Conservation (phyloP, 2,888 invertebrate species). For the Willowsia nigromaculata region DNA sequence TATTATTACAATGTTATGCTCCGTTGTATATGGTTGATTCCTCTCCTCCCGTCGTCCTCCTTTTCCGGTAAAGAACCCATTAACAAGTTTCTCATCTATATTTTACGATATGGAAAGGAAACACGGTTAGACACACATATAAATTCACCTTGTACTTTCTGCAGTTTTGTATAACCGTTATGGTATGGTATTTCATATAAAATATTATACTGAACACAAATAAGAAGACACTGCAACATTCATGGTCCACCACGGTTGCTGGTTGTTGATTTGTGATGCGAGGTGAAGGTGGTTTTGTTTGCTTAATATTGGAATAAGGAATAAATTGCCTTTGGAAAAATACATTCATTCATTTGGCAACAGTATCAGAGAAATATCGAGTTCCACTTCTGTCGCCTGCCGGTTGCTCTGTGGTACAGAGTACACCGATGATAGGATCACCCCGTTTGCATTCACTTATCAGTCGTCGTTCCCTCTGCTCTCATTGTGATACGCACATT, state of each 20-base stretch:
- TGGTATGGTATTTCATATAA: neutral
- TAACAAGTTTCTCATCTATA: slow-evolving; percentile 53
- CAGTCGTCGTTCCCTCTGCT: neutral
- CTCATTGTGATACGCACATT: neutral
- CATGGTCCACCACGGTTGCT: neutral
- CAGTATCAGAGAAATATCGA: neutral
- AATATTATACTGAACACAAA: neutral
- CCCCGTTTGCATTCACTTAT: slow-evolving; percentile 43
- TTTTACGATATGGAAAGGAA: slow-evolving; percentile 38
- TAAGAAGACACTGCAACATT: neutral
- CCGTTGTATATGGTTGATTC: neutral
- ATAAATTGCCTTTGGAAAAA: slow-evolving; percentile 11
- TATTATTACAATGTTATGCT: neutral
- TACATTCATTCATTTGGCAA: slow-evolving; percentile 27
- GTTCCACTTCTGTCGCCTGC: neutral
- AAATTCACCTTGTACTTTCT: neutral
- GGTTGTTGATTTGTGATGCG: slow-evolving; percentile 37
- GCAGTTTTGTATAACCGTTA: too few species aligned
- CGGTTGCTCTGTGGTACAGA: neutral
- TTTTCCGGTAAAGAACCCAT: slow-evolving; percentile 48
- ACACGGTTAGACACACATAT: neutral
- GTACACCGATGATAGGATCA: slow-evolving; percentile 15
- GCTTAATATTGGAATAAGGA: slow-evolving; percentile 2
- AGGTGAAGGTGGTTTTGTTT: slow-evolving; percentile 42
- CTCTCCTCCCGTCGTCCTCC: neutral